These are phyloP conservation scores for Lypha dubia DNA, from an alignment of 2,888 invertebrate genomes.

Conservation along the genomic window DNA sequence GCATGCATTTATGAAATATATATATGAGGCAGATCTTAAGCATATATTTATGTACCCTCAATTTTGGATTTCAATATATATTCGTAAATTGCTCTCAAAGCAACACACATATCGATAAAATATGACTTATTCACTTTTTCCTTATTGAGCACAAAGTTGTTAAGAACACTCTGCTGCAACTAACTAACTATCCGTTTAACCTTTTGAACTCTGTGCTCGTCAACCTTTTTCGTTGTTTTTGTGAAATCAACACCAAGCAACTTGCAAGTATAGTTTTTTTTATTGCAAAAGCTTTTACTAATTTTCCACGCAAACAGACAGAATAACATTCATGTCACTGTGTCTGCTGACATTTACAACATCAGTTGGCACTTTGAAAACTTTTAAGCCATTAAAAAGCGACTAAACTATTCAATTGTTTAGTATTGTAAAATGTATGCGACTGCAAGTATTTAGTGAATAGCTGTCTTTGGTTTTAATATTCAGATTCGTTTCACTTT, in stretches of 20 bases:
- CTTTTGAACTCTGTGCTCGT: constrained; percentile 24
- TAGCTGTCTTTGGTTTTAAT: constrained; percentile 4
- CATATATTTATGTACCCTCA: too few species aligned
- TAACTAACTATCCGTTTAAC: constrained; percentile 15
- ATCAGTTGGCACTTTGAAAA: not conserved
- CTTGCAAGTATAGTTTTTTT: constrained; percentile 39
- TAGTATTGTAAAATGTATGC: not conserved
- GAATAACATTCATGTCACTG: not conserved
- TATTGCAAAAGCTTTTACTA: constrained; percentile 29
- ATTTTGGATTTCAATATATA: too few species aligned
- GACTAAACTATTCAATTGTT: constrained; percentile 10
- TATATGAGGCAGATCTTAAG: too few species aligned
- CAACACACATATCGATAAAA: too few species aligned
- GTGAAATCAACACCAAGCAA: constrained; percentile 17
- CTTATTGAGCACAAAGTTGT: too few species aligned
- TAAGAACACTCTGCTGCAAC: constrained; percentile 5
- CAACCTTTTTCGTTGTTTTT: constrained; percentile 19
- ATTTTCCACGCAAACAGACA: constrained; percentile 18
- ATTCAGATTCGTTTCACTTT: constrained; percentile 60
- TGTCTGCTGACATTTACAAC: constrained; percentile 25
- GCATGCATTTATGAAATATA: too few species aligned
- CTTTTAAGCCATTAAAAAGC: constrained; percentile 15
- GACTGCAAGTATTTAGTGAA: constrained; percentile 7
- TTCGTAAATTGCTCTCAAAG: too few species aligned
- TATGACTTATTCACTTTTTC: too few species aligned